These are phyloP conservation scores for Andinoacara biseriatus DNA, from an alignment of 2,113 vertebrate genomes.

Conservation along the genomic window DNA sequence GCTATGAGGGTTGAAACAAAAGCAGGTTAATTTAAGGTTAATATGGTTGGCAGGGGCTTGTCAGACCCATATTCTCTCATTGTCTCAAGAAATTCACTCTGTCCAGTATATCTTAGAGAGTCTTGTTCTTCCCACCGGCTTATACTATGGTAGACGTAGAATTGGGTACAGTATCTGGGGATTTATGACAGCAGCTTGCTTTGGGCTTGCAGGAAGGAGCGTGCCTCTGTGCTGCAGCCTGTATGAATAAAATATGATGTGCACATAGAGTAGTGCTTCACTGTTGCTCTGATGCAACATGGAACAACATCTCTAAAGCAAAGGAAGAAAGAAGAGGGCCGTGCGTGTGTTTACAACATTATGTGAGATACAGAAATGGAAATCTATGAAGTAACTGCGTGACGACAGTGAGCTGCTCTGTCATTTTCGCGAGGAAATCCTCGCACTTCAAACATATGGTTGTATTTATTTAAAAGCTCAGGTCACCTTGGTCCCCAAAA, in stretches of 20 bases:
- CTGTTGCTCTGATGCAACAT: constrained; percentile 64
- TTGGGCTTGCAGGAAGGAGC: constrained; percentile 51
- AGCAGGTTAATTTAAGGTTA: background rate
- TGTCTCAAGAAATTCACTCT: background rate
- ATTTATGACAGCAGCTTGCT: constrained; percentile 70
- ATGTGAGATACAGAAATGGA: constrained; percentile 21
- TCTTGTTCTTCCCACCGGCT: background rate
- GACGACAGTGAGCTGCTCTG: background rate
- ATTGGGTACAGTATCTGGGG: constrained; percentile 54
- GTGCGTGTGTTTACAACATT: constrained; percentile 3
- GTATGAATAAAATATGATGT: constrained; percentile 79
- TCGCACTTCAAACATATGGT: background rate
- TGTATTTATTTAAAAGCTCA: background rate
- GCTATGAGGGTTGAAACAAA: background rate
- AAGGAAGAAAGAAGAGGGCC: constrained; percentile 18
- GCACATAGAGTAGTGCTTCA: constrained; percentile 54
- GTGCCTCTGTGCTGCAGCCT: constrained; percentile 48
- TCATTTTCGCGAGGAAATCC: constrained; percentile 3
- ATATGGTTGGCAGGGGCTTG: background rate
- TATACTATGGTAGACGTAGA: constrained; percentile 13
- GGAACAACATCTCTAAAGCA: constrained; percentile 55
- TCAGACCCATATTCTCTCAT: background rate
- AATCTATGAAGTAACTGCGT: constrained; percentile 7
- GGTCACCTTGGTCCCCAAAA: background rate
- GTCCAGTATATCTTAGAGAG: background rate